Evolutionary conservation across 2,888 invertebrate genomes (phyloP), one percentile per base, ranked within the genome.

Genomic region (Thelaira solivaga): DNA sequence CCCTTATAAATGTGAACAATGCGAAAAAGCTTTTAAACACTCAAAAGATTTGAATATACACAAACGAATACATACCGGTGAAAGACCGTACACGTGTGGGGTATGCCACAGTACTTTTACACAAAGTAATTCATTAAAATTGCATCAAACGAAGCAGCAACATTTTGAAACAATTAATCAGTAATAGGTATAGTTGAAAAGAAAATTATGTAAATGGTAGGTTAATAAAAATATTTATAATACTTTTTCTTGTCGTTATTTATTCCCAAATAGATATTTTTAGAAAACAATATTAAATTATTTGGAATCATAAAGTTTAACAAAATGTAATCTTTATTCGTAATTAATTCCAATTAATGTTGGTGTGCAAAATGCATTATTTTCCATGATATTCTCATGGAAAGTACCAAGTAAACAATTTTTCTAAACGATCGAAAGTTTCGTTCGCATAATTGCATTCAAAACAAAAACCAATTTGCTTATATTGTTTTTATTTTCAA

Each of bases 41-140:
- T 93, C 93, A 67, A 93, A 94, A 85, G 93, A 94, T 83, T 88
- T 94, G 61, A 93, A 93, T 0, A 86, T 94, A 18, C 94, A 94
- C 84, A 92, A 93, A 83, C 90, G 93, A 0, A 89, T 93, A 0
- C 94, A 94, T 83, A 94, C 94, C 0, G 93, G 93, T 5, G 86
- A 86, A 69, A 62, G 82, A 11, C 82, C 82, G 7, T 82, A 82
- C 22, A 77, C 79, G 3, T 86, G 86, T 26, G 83, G 83, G 47
- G 84, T 84, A 0, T 86, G 86, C n/a, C 84, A 85, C 10, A 86
- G 86, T 36, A 84, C 85, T 3, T 86, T 86, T 81, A 93, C 93
- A 81, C 93, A 93, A 89, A 91, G 91, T 24, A 91, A 91, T 16
- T 91, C 91, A 16, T 86, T 93, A 43, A 93, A 93, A 83, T 91